These are phyloP conservation scores for Sterrhoptilus dennistouni DNA, from an alignment of 2,113 vertebrate species.

Conservation along the genomic window DNA sequence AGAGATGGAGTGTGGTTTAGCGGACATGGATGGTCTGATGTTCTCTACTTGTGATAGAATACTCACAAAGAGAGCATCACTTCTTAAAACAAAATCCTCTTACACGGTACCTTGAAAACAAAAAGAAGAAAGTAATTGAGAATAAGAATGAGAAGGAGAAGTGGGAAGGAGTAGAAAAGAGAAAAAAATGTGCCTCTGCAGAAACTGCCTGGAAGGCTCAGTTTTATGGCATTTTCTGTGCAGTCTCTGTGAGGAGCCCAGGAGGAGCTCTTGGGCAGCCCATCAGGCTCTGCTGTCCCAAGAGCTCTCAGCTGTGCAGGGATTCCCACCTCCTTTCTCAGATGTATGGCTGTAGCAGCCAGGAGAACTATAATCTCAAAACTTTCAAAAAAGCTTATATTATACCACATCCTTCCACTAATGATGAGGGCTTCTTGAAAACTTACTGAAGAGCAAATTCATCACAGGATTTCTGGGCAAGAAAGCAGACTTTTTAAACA, in stretches of 20 bases:
- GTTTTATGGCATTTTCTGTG: background rate
- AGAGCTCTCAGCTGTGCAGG: background rate
- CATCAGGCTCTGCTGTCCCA: background rate
- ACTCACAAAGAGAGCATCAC: background rate
- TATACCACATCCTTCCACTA: background rate
- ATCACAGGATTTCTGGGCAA: background rate
- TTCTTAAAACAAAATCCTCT: background rate
- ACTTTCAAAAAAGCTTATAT: background rate
- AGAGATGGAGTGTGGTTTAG: background rate
- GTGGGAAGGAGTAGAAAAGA: background rate
- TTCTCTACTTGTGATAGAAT: background rate
- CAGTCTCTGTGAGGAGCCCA: background rate
- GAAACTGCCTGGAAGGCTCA: background rate
- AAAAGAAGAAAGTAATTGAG: background rate
- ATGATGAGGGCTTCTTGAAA: conserved; percentile 5
- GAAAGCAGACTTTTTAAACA: background rate
- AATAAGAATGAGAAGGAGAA: background rate
- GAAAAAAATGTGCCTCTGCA: background rate
- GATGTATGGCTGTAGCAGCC: background rate
- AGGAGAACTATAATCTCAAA: background rate
- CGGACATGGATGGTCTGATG: background rate
- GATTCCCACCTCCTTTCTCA: background rate
- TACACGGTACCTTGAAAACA: background rate
- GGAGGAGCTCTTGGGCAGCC: background rate
- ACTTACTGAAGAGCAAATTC: background rate